A percentile compares a stretch with the other conserved stretches of the same genome.
Conservation (phyloP, 2,113 vertebrate genomes). For the Zosterops japonicus region DNA sequence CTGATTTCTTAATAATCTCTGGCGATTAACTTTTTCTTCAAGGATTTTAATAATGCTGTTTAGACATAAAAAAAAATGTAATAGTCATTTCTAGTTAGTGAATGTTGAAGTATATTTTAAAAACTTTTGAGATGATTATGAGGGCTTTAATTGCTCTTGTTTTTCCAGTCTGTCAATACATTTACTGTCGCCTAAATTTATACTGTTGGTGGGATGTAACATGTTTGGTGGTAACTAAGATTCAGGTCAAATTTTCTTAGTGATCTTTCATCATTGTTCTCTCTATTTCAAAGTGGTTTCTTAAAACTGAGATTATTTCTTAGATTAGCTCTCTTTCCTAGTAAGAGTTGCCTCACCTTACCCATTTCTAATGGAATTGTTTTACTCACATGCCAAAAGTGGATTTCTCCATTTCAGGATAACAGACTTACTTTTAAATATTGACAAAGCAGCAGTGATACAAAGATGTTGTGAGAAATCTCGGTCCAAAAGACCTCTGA, state of each 20-base stretch:
- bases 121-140: neutral
- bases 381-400: neutral
- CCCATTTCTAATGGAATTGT: neutral
- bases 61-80: neutral
- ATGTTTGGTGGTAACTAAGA: neutral
- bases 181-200: neutral
- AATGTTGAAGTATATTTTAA: neutral
- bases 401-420: neutral
- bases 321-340: neutral
- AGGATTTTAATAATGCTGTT: neutral
- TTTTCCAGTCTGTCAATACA: neutral
- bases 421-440: neutral
- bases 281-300: neutral
- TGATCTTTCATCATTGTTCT: neutral
- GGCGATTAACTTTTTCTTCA: neutral
- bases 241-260: neutral
- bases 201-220: neutral
- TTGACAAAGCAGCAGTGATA: neutral
- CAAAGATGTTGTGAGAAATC: neutral
- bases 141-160: neutral
- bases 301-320: neutral
- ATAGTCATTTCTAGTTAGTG: neutral
- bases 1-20: neutral
- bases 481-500: neutral
- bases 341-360: neutral